Evolutionary conservation across 2,797 vertebrate genomes (phyloP), one percentile per base, ranked within the genome.

Genomic region (Setipinna tenuifilis): DNA sequence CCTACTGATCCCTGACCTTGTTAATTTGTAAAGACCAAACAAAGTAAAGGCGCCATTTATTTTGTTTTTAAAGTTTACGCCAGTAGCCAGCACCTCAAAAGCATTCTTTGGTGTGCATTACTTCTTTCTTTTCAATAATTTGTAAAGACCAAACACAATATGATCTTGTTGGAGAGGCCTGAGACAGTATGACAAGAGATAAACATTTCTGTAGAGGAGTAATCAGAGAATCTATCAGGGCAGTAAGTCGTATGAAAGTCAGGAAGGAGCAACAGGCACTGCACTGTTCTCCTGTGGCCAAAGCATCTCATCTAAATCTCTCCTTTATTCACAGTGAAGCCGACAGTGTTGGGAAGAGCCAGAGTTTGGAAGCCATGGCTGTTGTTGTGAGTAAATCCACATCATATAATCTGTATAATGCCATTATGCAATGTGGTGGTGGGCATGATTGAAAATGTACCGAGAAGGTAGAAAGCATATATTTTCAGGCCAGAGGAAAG

Each of bases 371-470:
- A 92, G 88, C 87, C 75, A 96, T 96, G 95, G 95, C 95, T 89
- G 95, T 96, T 59, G 93, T 96, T 25, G 95, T 96, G 82, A 95
- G 95, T 94, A 89, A 82, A 80, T 61, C 71, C 28, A 41, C 14
- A 44, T 78, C 71, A 78, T 44, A 78, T 78, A 78, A 44, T 78
- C 71, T 44, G 5, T 78, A 21, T 44, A 78, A 78, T 41, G 71
- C 71, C 9, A 41, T 78, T 78, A 41, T 78, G 35, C 12, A 78
- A 75, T 35, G 28, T 75, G 68, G 31, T 41, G 68, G 68, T 41
- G 25, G 25, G 17, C 31, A 78, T 78, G 71, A 78, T 78, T 78
- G 71, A 44, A 78, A 78, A 41, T 44, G 17, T 44, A 44, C 2
- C 0, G 28, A 35, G 68, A 75, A 25, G 31, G 28, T 75, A 75